Percentiles rank a stretch among this genome's conserved stretches.
These are phyloP conservation scores for Ypsolopha sequella DNA, from an alignment of 2,888 invertebrate species.

Conservation along the genomic window DNA sequence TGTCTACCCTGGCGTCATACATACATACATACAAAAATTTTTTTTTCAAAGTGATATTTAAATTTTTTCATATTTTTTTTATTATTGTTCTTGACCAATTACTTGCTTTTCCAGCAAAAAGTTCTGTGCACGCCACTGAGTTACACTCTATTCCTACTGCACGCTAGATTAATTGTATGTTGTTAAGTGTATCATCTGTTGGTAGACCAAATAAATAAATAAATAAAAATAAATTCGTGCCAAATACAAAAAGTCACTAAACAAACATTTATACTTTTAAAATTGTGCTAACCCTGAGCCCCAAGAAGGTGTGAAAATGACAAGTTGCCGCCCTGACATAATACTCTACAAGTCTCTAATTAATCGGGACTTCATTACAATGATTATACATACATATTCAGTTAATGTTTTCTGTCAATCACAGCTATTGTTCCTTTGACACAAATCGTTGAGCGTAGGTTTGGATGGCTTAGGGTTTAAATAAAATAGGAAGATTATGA, in stretches of 20 bases:
- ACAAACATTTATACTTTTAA: background rate
- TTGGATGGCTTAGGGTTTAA: slow-evolving; percentile 19
- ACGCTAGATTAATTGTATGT: too few species aligned
- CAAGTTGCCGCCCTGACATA: slow-evolving; percentile 31
- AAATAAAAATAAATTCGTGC: background rate
- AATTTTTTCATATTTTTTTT: too few species aligned
- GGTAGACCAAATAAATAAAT: too few species aligned
- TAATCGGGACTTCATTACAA: slow-evolving; percentile 47
- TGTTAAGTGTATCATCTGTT: too few species aligned
- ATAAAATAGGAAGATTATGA: slow-evolving; percentile 32
- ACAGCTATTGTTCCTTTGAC: slow-evolving; percentile 47
- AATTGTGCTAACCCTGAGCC: slow-evolving; percentile 32
- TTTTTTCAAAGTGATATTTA: too few species aligned
- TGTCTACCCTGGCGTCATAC: too few species aligned
- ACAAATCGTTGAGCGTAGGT: slow-evolving; percentile 55
- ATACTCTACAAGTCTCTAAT: slow-evolving; percentile 32
- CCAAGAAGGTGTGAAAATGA: slow-evolving; percentile 51
- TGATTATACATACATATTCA: slow-evolving; percentile 51
- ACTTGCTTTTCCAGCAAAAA: too few species aligned
- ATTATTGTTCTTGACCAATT: too few species aligned
- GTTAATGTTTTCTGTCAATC: slow-evolving; percentile 46
- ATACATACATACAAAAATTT: too few species aligned
- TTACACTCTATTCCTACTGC: too few species aligned
- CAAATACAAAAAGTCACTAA: background rate
- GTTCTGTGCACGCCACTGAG: too few species aligned